Evolutionary conservation across 92 coral and sea anemone species (phyloP), one percentile per base, ranked within the genome.

Genomic region (Desmophyllum pertusum): DNA sequence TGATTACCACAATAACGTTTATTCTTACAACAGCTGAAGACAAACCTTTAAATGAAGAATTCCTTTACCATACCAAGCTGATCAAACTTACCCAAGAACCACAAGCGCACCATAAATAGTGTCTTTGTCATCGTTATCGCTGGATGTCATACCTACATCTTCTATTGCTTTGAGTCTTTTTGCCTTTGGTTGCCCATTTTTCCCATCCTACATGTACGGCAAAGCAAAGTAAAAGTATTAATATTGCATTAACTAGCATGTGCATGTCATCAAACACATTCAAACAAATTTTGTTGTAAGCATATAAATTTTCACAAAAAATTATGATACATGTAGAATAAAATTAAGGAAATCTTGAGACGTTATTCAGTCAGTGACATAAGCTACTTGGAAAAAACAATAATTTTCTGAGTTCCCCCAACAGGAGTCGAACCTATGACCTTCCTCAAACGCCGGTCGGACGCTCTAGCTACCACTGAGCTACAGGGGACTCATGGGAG

Each of bases 31-130:
- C 37, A 76, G 21, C 13, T 11, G 15, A 64, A 36, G 21, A 13
- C 70, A 64, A 10, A 62, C 15, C 13, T 62, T n/a, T 62, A 11
- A 62, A 64, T 33, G 41, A 66, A 25, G 6, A 35, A 43, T 29
- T 38, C 14, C 30, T 30, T 4, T n/a, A 36, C 6, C 43, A 37
- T 25, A 67, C 10, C 13, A 0, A 25, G 42, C 10, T 36, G 45
- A 67, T 38, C 30, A 38, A 10, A 76, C 92, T 88, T 71, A 91
- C 94, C 94, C 94, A 63, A 91, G 88, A 36, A 91, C 90, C 39
- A 91, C 87, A 10, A 91, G 92, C 77, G 87, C 89, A 59, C 94
- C 94, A 25, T 91, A 91, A n/a, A 85, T 63, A 30, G 88, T 90
- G 79, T 82, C 86, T 82, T 71, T 33, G 21, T 82, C 86, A 52